Evolutionary conservation across 1,140 invertebrate species (phyloP).

Genomic region (Zaprionus kolodkinae): DNA sequence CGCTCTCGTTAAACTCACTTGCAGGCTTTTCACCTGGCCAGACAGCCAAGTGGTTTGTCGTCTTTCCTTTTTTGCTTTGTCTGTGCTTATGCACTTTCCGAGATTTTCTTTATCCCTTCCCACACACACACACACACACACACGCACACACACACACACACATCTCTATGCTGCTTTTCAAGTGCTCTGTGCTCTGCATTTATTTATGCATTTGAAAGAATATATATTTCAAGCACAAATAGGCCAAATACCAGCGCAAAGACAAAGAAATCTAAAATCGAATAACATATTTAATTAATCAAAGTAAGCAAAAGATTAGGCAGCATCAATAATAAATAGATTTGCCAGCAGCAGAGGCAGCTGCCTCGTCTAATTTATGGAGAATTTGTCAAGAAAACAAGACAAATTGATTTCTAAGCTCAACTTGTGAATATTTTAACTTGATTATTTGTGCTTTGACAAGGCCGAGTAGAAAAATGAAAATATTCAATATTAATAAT

Average conservation of each 20-base stretch:
- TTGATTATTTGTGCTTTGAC: not conserved
- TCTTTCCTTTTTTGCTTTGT: slow-evolving; percentile 30
- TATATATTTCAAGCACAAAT: not conserved
- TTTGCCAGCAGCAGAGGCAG: not conserved
- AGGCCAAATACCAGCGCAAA: not conserved
- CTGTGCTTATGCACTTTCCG: slow-evolving; percentile 15
- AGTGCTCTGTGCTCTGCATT: slow-evolving; percentile 14
- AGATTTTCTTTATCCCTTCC: slow-evolving; percentile 26
- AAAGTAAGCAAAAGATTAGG: not conserved
- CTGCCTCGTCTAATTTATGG: not conserved
- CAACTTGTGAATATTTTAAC: not conserved
- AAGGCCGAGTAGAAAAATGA: not conserved
- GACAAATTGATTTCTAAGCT: slow-evolving; percentile 1
- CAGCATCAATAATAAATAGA: not conserved
- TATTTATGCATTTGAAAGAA: slow-evolving; percentile 22
- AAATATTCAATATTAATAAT: not conserved
- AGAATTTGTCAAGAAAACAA: not conserved
- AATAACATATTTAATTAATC: slow-evolving; percentile 1
- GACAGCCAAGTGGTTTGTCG: slow-evolving; percentile 37
- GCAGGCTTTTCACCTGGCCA: slow-evolving; percentile 48
- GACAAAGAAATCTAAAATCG: not conserved
- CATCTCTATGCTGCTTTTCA: slow-evolving; percentile 2
- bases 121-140: slow-evolving; percentile 22
- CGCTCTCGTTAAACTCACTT: slow-evolving; percentile 30
- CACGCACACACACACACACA: slow-evolving; percentile 27